These are phyloP conservation scores for Sinonovacula constricta DNA, from an alignment of 1,140 invertebrate species.

Conservation along the genomic window DNA sequence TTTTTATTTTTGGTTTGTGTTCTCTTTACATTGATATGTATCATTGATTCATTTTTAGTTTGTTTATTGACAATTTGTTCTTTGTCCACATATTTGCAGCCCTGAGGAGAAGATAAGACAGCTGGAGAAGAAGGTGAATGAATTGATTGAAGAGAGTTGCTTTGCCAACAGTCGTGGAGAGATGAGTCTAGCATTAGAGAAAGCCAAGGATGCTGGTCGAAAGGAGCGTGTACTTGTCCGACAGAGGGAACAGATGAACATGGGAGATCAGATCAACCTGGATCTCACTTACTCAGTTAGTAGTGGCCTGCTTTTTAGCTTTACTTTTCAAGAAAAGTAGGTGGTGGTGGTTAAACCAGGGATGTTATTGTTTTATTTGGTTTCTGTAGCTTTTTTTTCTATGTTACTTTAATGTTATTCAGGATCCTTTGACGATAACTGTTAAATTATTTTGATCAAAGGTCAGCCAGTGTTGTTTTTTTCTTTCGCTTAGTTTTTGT, in stretches of 20 bases:
- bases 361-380: too few relatives aligned
- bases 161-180: slow-evolving; percentile 83
- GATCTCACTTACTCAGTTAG: slow-evolving; percentile 95
- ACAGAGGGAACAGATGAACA: slow-evolving; percentile 92
- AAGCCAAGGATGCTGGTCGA: slow-evolving; percentile 97
- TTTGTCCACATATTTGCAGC: slow-evolving; percentile 79
- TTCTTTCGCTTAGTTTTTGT: too few relatives aligned
- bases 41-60: too few relatives aligned
- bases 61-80: too few relatives aligned
- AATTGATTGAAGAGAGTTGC: slow-evolving; percentile 91
- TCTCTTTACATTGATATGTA: too few relatives aligned
- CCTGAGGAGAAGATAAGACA: slow-evolving; percentile 91
- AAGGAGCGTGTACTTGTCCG: slow-evolving; percentile 92
- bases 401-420: neutral
- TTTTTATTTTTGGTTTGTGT: too few relatives aligned
- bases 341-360: too few relatives aligned
- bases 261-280: slow-evolving; percentile 92
- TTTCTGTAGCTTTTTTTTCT: neutral
- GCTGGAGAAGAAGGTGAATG: slow-evolving; percentile 89
- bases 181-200: slow-evolving; percentile 87
- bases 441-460: too few relatives aligned
- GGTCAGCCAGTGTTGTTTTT: too few relatives aligned
- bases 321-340: too few relatives aligned
- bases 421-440: neutral
- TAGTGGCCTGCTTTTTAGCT: too few relatives aligned